Conservation (phyloP, 2,113 vertebrate genomes). For the Proteles cristata region DNA sequence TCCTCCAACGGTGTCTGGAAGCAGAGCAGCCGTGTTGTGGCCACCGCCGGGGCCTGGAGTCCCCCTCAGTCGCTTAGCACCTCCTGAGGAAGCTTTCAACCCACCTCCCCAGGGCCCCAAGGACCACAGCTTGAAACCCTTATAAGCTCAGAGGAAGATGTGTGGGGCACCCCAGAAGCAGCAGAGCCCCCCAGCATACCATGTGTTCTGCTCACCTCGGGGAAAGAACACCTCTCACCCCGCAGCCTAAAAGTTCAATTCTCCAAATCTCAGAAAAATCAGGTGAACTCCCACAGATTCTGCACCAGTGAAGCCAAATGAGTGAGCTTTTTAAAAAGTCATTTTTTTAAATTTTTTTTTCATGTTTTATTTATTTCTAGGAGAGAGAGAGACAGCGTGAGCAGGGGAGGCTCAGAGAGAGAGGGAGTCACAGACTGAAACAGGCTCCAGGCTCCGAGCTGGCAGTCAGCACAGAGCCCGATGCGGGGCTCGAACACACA, state of each 20-base stretch:
- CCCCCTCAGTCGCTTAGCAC: fast-evolving
- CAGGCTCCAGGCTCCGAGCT: no score
- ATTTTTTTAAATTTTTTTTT: no score
- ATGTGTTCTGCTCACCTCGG: fast-evolving
- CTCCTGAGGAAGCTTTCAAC: neutral
- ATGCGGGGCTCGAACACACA: no score
- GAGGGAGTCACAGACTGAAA: no score
- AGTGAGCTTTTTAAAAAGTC: neutral
- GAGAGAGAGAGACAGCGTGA: no score
- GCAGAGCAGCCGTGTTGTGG: no score
- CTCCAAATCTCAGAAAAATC: neutral
- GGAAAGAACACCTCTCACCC: neutral
- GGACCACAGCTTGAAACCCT: neutral
- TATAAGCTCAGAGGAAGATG: neutral
- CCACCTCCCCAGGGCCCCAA: neutral
- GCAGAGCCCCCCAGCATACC: fast-evolving
- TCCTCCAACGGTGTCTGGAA: neutral
- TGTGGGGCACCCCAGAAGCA: neutral
- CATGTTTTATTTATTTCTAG: no score
- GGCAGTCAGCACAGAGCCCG: no score
- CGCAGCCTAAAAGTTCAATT: neutral
- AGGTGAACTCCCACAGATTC: neutral
- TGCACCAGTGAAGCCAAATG: neutral
- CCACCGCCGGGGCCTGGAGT: neutral
- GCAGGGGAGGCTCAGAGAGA: no score